Percentiles rank a stretch among this genome's conserved stretches.
Evolutionary conservation across 1,140 invertebrate genomes (phyloP).

Genomic region (Heterodera carotae): DNA sequence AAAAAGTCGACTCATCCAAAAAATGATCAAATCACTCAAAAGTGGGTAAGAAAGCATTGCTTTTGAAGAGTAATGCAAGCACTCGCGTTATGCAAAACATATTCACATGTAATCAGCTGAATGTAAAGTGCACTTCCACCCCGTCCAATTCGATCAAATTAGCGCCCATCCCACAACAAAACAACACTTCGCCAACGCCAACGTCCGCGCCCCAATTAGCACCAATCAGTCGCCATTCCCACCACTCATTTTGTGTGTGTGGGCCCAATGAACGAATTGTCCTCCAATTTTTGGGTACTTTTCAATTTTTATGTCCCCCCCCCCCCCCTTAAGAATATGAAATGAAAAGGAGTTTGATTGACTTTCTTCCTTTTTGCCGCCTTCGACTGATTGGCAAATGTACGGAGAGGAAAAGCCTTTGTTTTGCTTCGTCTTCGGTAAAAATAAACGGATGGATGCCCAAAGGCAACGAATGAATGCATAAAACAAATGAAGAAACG

Average conservation of each 20-base stretch:
- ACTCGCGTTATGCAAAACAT: too few relatives aligned
- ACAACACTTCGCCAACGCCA: background rate
- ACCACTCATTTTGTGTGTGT: background rate
- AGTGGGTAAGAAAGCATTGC: background rate
- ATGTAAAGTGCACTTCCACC: background rate
- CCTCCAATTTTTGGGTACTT: background rate
- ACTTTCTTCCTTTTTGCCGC: too few relatives aligned
- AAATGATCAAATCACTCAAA: too few relatives aligned
- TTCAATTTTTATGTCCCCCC: background rate
- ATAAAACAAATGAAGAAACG: background rate
- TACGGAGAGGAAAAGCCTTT: background rate
- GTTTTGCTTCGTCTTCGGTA: too few relatives aligned
- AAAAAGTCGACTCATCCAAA: too few relatives aligned
- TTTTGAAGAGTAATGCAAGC: background rate
- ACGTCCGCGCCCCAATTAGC: conserved; percentile 3
- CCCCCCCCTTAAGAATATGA: too few relatives aligned
- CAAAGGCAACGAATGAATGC: background rate
- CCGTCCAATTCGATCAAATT: background rate
- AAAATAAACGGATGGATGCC: too few relatives aligned
- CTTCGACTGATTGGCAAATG: background rate
- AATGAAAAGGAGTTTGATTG: too few relatives aligned
- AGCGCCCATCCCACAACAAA: background rate
- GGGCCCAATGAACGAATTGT: background rate
- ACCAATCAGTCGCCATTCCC: background rate
- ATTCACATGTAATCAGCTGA: too few relatives aligned